phyloP scores from a whole-genome alignment of 2,888 invertebrate species.

The Craniophora ligustri region DNA sequence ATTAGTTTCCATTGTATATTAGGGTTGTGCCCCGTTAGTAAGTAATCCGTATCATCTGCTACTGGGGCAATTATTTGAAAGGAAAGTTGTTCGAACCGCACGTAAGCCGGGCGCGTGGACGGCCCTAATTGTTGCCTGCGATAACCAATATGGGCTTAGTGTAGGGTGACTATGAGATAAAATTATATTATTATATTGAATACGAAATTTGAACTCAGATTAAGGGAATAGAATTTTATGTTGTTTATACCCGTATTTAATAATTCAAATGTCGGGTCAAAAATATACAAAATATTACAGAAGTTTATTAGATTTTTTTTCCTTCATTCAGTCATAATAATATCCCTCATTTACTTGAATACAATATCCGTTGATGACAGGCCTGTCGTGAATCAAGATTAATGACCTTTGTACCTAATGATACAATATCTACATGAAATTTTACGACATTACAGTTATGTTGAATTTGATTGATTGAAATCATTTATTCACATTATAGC shows the following conservation, averaged over 20 bases:
- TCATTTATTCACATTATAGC: too few relatives aligned
- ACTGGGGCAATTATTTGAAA: conserved; percentile 86
- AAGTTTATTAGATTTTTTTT: not conserved
- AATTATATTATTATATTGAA: conserved; percentile 22
- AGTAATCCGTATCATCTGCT: conserved; percentile 88
- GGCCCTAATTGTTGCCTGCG: conserved; percentile 83
- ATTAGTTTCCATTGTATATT: conserved; percentile 63
- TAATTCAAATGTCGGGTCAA: not conserved
- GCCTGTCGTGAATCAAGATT: conserved; percentile 27
- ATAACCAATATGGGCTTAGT: conserved; percentile 80
- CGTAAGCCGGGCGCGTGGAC: conserved; percentile 82
- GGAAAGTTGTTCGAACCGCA: conserved; percentile 75
- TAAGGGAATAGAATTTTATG: not conserved
- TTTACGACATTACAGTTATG: too few relatives aligned
- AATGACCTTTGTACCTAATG: conserved; percentile 21
- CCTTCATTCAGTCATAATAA: conserved; percentile 7
- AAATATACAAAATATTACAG: not conserved
- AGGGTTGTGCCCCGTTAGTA: conserved; percentile 61
- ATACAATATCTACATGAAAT: too few relatives aligned
- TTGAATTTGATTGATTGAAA: too few relatives aligned
- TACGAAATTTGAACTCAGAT: not conserved
- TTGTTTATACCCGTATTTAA: too few relatives aligned
- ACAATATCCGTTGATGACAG: conserved; percentile 36
- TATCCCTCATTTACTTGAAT: conserved; percentile 29
- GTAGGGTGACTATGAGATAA: conserved; percentile 64